Evolutionary conservation across 2,113 vertebrate genomes (phyloP).

Genomic region (Oceanodroma tethys): DNA sequence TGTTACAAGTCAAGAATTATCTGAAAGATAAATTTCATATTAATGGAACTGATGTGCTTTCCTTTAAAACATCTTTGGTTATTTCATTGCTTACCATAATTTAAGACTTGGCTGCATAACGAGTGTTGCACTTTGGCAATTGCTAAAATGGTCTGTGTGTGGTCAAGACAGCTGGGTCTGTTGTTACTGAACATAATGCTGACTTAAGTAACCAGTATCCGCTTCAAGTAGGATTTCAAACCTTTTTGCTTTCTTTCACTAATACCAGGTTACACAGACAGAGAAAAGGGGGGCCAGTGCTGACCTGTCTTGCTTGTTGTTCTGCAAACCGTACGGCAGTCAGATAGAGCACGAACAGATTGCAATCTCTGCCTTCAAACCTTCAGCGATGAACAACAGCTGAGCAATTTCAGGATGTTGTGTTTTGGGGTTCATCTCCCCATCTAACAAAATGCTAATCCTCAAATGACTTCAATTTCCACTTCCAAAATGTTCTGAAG

Average conservation of each 20-base stretch:
- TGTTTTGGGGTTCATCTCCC: conserved; percentile 54
- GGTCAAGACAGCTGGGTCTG: conserved; percentile 67
- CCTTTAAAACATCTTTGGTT: conserved; percentile 40
- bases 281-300: conserved; percentile 50
- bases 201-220: conserved; percentile 63
- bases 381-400: conserved; percentile 13
- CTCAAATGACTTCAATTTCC: conserved; percentile 63
- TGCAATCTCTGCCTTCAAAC: conserved; percentile 41
- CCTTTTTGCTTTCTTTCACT: conserved; percentile 54
- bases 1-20: conserved; percentile 6
- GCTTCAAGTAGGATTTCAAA: conserved; percentile 63
- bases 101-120: conserved; percentile 42
- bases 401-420: conserved; percentile 43
- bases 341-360: background rate
- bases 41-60: conserved; percentile 31
- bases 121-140: conserved; percentile 32
- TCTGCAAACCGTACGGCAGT: background rate
- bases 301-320: conserved; percentile 40
- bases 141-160: conserved; percentile 61
- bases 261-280: conserved; percentile 57
- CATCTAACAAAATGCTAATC: conserved; percentile 53
- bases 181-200: conserved; percentile 62
- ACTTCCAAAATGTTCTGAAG: conserved; percentile 45
- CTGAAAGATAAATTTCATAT: conserved; percentile 50
- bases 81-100: conserved; percentile 58